Evolutionary conservation across 2,113 vertebrate genomes (phyloP), one percentile per base, ranked within the genome.

Genomic region (Neoarius graeffei): DNA sequence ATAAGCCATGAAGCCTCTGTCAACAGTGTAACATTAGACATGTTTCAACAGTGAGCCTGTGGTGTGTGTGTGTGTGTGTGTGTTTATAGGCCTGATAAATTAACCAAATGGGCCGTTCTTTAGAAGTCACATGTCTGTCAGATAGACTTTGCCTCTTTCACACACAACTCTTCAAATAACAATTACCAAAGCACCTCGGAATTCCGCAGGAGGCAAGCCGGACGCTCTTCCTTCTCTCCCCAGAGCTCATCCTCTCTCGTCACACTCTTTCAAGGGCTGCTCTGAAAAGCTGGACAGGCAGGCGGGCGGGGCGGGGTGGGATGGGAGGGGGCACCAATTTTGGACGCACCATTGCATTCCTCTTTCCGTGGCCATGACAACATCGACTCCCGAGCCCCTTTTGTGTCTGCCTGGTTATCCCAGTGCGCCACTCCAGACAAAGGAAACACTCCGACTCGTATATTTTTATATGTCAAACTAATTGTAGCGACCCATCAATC

Each of bases 341-440:
- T 91, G 80, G 91, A 86, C 74, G 62, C 89, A 79, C 64, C 42
- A 90, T 93, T 54, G 84, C 93, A 94, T 96, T 95, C 94, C 88
- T 93, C 54, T 85, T 81, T 87, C 84, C 83, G 89, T 94, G 91
- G 84, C 94, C 92, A 92, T 93, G 91, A 91, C 7, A 88, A 94
- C 91, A 42, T 35, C 80, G 84, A 69, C 89, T 90, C 89, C 84
- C 76, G 19, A 66, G 35, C 84, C 30, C 73, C 48, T 66, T 86
- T 90, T 89, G 83, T 91, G 80, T 91, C 73, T 83, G 69, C 23
- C 17, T 74, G 59, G 85, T 85, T 64, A 27, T 86, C 79, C 81
- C 25, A 74, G 1, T 11, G 52, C 57, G 27, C 48, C 35, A 23
- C n/a, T 56, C 60, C 20, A 54, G 76, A 86, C 83, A 87, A 89